Evolutionary conservation across 2,113 vertebrate species (phyloP), one percentile per base, ranked within the genome.

Genomic region (Charina bottae): DNA sequence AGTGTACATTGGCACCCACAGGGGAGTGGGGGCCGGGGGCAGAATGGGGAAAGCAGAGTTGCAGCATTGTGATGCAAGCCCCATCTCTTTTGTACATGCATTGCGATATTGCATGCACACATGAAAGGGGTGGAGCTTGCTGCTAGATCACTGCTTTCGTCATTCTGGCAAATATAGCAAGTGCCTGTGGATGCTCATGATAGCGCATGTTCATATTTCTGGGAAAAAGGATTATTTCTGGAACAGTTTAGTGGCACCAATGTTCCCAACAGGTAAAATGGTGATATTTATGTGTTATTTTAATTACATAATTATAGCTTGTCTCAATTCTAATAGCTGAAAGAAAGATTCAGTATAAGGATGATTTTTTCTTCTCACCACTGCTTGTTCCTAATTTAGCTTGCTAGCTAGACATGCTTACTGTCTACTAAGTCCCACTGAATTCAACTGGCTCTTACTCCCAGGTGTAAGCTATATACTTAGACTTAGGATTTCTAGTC

Each of bases 231-330:
- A 33, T 60, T 59, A 54, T 53, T 92, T 92, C 83, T 83, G 55
- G 60, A 88, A 92, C 19, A 0, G 24, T 78, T 83, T 83, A 88
- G 56, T 49, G 46, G 60, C 72, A 37, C 28, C 83, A 46, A 62
- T 83, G 23, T 37, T 83, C 53, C 24, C n/a, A 19, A 33, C 28
- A 83, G 78, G 72, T 21, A 28, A 53, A 83, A 59, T 24, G 42
- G 42, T 24, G 37, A 53, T 83, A 46, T 68, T 68, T 33, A 37
- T 28, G 19, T 60, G 68, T 83, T 58, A 54, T 84, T 49, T 83
- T 92, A 54, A 54, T 83, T 54, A 88, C 83, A 26, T 64, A 90
- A 85, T 85, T 85, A 54, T 54, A 49, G 24, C 68, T 78, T 42
- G 33, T 78, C 72, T 78, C 33, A 37, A 42, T 78, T 78, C 72